phyloP scores from a whole-genome alignment of 2,888 invertebrate genomes.

The Orchesella flavescens region DNA sequence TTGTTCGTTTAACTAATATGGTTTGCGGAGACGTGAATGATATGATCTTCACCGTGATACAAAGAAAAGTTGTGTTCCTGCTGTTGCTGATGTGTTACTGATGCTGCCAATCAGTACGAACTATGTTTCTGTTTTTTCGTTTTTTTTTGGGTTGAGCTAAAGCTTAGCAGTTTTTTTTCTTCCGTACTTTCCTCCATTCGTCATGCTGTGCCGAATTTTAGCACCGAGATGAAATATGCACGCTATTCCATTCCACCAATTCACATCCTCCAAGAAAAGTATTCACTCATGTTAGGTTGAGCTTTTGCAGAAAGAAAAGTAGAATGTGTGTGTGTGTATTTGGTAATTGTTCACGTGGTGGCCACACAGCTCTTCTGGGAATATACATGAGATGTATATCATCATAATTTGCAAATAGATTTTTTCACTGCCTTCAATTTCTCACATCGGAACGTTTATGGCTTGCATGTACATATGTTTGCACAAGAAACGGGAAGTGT shows the following conservation, averaged over 20 bases:
- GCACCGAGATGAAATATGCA: neutral
- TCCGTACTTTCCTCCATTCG: constrained; percentile 1
- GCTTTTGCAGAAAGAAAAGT: too few relatives aligned
- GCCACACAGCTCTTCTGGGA: too few relatives aligned
- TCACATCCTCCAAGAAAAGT: too few relatives aligned
- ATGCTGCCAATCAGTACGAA: neutral
- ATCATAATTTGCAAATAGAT: too few relatives aligned
- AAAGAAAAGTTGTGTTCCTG: neutral
- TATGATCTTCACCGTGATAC: constrained; percentile 16
- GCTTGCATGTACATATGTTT: neutral
- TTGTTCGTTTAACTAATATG: constrained; percentile 17
- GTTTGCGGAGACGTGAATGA: constrained; percentile 18
- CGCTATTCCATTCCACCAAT: too few relatives aligned
- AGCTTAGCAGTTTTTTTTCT: too few relatives aligned
- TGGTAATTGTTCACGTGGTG: too few relatives aligned
- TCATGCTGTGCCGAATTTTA: neutral
- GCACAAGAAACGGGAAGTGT: neutral
- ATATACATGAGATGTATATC: too few relatives aligned
- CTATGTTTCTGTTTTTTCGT: neutral
- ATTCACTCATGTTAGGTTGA: too few relatives aligned
- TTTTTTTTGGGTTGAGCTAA: neutral
- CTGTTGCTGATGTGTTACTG: neutral
- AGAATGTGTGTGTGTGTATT: too few relatives aligned
- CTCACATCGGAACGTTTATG: too few relatives aligned
- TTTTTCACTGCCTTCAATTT: too few relatives aligned